Conservation (phyloP, 2,797 vertebrate genomes). For the Buphagus erythrorhynchus region DNA sequence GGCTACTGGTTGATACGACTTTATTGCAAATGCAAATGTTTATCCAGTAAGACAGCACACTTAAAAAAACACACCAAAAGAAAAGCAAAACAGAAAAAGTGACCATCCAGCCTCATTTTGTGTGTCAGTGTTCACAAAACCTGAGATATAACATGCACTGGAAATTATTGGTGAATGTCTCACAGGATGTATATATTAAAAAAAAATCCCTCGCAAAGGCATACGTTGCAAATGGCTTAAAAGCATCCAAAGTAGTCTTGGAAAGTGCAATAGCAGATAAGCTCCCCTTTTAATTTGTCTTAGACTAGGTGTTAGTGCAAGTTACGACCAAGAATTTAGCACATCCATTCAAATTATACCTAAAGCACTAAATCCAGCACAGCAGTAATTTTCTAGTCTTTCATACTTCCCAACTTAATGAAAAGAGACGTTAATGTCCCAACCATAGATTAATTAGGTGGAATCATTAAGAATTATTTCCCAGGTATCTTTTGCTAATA, state of each 20-base stretch:
- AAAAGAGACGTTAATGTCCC: conserved; percentile 56
- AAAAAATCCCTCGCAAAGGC: background rate
- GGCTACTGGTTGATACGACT: background rate
- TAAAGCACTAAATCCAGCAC: conserved; percentile 9
- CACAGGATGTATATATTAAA: background rate
- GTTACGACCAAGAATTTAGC: conserved; percentile 7
- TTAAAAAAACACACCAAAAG: background rate
- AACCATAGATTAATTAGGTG: conserved; percentile 45
- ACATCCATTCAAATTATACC: conserved; percentile 29
- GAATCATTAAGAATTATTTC: conserved; percentile 49
- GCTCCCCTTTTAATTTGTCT: conserved; percentile 16
- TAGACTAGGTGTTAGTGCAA: conserved; percentile 4
- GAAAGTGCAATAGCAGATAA: background rate
- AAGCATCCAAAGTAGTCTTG: background rate
- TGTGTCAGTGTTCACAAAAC: background rate
- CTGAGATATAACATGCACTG: background rate
- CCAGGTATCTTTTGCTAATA: conserved; percentile 32
- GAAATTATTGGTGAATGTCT: background rate
- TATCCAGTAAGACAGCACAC: background rate
- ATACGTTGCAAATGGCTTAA: background rate
- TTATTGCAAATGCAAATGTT: background rate
- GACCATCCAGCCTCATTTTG: background rate
- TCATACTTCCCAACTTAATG: conserved; percentile 58
- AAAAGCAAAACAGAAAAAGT: background rate
- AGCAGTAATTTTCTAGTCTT: conserved; percentile 55